Evolutionary conservation across 2,797 vertebrate genomes (phyloP), one percentile per base, ranked within the genome.

Genomic region (Sphaeramia orbicularis): DNA sequence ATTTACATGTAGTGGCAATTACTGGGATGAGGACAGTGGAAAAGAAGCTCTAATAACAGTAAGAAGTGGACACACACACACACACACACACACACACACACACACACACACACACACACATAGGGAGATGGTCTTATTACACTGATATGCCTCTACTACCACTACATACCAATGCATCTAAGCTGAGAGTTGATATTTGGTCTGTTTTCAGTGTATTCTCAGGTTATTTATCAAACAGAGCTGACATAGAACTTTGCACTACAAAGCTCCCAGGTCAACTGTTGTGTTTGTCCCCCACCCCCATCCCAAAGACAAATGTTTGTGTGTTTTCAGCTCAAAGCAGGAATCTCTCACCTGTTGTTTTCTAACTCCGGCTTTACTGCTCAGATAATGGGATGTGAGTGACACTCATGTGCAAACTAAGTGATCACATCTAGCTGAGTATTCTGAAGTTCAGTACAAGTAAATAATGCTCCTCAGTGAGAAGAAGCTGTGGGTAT

Each of bases 1-100:
- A 86, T 91, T 89, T 87, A 90, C 83, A 70, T 87, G 78, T 66
- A 78, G 75, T 76, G 83, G 79, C 84, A 89, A 91, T 92, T 86
- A 83, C 72, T 49, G 52, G 16, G 60, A 38, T 9, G 35, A 53
- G 65, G 75, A 81, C 64, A 61, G 72, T 58, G 77, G 77, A 77
- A 60, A 80, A 76, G 66, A 64, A 73, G 37, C 24, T 52, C 41
- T 18, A 41, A 50, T 73, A 60, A 53, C 36, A 60, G 73, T 58
- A 74, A 15, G 61, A 67, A 82, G 65, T 71, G 41, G 35, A 61
- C 61, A 43, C 38, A 40, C 42, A 69, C 7, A 27, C 9, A 43
- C 55, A 44, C 55, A 44, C 18, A 18, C 14, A 18, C 41, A n/a
- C n/a, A n/a, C n/a, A n/a, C n/a, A n/a, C n/a, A n/a, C n/a, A n/a